Evolutionary conservation across 2,797 vertebrate species (phyloP).

Genomic region (Rhincodon typus): DNA sequence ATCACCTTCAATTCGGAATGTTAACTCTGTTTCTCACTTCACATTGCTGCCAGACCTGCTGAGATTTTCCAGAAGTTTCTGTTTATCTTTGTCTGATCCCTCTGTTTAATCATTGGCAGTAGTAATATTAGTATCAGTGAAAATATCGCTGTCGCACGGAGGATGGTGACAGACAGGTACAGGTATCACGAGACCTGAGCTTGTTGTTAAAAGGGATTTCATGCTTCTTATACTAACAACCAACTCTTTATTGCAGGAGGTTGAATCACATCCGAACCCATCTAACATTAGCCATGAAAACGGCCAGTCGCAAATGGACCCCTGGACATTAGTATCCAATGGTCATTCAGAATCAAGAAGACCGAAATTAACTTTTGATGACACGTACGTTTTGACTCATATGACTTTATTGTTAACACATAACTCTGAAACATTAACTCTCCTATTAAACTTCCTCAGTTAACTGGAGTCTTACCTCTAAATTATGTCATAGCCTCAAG

Average conservation of each 20-base stretch:
- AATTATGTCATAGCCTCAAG: background rate
- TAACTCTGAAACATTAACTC: background rate
- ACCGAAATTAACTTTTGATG: conserved; percentile 81
- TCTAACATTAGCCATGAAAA: conserved; percentile 71
- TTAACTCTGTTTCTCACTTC: too few species aligned
- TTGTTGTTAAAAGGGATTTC: background rate
- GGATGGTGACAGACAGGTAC: background rate
- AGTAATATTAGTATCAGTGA: background rate
- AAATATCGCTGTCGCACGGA: background rate
- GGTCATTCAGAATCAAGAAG: conserved; percentile 71
- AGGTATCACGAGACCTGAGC: background rate
- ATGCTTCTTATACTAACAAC: background rate
- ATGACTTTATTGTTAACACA: background rate
- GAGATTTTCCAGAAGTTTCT: too few species aligned
- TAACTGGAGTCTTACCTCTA: background rate
- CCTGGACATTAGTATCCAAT: conserved; percentile 66
- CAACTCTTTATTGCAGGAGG: conserved; percentile 61
- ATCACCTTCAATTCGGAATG: too few species aligned
- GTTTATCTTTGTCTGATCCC: too few species aligned
- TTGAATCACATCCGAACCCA: conserved; percentile 64
- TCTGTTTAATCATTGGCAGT: background rate
- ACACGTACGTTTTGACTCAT: conserved; percentile 67
- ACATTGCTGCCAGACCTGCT: too few species aligned
- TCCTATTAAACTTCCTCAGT: background rate
- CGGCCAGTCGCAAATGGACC: conserved; percentile 71